phyloP scores from a whole-genome alignment of 2,888 invertebrate species.

The Hydroisotoma schaefferi region DNA sequence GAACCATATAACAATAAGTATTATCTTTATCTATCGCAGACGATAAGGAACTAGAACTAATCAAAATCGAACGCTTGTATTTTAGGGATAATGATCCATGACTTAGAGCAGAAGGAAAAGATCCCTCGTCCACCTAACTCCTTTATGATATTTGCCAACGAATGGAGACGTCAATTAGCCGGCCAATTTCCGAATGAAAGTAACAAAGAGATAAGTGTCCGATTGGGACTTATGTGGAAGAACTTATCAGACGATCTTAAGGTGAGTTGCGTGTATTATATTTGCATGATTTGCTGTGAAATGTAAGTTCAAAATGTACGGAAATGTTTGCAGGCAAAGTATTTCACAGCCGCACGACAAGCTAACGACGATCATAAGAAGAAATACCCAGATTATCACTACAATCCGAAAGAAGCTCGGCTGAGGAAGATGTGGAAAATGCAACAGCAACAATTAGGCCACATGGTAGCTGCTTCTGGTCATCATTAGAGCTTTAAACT shows the following conservation, averaged over 20 bases:
- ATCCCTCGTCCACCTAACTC: slow-evolving; percentile 64
- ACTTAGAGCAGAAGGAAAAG: slow-evolving; percentile 50
- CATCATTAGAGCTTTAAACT: slow-evolving; percentile 4
- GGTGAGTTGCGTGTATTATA: slow-evolving; percentile 37
- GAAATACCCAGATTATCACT: slow-evolving; percentile 53
- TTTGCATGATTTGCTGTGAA: neutral
- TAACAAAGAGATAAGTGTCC: slow-evolving; percentile 62
- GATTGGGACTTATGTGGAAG: slow-evolving; percentile 61
- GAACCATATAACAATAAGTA: no score
- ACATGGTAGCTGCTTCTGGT: slow-evolving; percentile 3
- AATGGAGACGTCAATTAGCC: slow-evolving; percentile 60
- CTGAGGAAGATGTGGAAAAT: slow-evolving; percentile 55
- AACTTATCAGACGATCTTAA: slow-evolving; percentile 57
- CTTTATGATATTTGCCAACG: slow-evolving; percentile 64
- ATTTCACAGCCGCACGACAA: slow-evolving; percentile 58
- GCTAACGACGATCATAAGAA: slow-evolving; percentile 61
- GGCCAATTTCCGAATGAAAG: slow-evolving; percentile 59
- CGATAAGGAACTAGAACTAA: no score
- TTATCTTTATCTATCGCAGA: no score
- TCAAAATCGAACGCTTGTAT: no score
- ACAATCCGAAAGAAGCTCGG: slow-evolving; percentile 60
- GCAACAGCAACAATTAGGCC: slow-evolving; percentile 29
- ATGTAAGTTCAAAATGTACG: neutral
- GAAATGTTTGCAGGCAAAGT: slow-evolving; percentile 51
- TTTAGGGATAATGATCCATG: no score